Base-by-base conservation (phyloP, 2,888 invertebrate species). In the Hirtodrosophila duncani region DNA sequence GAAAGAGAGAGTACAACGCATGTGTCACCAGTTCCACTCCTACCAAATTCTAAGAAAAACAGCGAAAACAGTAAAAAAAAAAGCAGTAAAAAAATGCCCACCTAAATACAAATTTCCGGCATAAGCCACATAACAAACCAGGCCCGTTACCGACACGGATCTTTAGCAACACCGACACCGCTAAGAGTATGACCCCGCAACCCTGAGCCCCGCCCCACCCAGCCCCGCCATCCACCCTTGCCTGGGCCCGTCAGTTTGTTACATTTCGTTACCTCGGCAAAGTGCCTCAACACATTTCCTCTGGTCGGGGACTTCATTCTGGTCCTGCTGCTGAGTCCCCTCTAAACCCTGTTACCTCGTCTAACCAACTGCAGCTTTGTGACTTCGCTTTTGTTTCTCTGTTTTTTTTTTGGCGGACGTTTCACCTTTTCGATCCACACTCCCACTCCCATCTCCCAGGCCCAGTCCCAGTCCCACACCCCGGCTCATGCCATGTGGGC, bases 71-170 rank as follows among this genome's bases (percentile, higher is more conserved):
- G 43, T 30, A 44, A 43, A 48, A 55, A 49, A 36, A 49, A 55
- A 27, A 31, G 7, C 29, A 34, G 33, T 39, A 43, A 38, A 30
- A 14, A 20, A 27, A 14, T 10, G 39, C 53, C 48, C 58, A 62
- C 56, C 81, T 81, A 80, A 82, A 74, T 74, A 82, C 78, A 79
- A 82, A 79, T 82, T 82, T 82, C 82, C 79, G 78, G 70, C 52
- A 65, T 64, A 77, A 71, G 81, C 72, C 72, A 65, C 72, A 72
- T 64, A 72, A 77, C 72, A 77, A 71, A 71, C 81, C 81, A 55
- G 65, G 49, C 56, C 72, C 56, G 72, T 64, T 58, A 51, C 72
- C 65, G 63, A 58, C 63, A 60, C 36, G 52, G 65, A 33, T n/a
- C n/a, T n/a, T n/a, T n/a, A n/a, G n/a, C n/a, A n/a, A n/a, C n/a